phyloP scores from a whole-genome alignment of 2,888 invertebrate species.

The Zaprionus bogoriensis region DNA sequence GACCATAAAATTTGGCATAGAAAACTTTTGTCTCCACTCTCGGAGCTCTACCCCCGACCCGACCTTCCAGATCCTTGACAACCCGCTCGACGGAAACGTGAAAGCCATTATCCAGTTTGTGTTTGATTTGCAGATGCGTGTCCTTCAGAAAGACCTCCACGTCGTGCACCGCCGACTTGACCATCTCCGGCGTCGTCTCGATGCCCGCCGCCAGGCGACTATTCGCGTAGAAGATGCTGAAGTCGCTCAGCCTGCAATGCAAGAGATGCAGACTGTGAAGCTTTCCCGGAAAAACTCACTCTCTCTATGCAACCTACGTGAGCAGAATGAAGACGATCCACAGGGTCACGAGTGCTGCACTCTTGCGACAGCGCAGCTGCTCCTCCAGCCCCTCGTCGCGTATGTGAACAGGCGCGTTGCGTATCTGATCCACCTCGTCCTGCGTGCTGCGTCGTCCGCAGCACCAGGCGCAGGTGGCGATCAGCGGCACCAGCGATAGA shows the following conservation, averaged over 20 bases:
- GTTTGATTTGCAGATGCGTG: conserved; percentile 86
- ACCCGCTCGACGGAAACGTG: conserved; percentile 86
- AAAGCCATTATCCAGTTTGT: conserved; percentile 84
- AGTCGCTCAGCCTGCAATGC: conserved; percentile 84
- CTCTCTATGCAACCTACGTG: conserved; percentile 65
- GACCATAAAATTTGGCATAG: conserved; percentile 46
- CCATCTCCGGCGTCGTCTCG: conserved; percentile 84
- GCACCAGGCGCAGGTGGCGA: conserved; percentile 85
- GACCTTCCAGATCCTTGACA: conserved; percentile 87
- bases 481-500: conserved; percentile 87
- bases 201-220: conserved; percentile 85
- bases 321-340: conserved; percentile 81
- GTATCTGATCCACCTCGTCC: conserved; percentile 81
- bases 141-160: conserved; percentile 86
- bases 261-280: too few relatives aligned
- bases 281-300: conserved; percentile 28
- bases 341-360: conserved; percentile 78
- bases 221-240: conserved; percentile 86
- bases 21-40: conserved; percentile 35
- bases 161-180: conserved; percentile 85
- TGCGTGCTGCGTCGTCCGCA: conserved; percentile 82
- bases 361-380: conserved; percentile 79
- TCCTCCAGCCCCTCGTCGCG: conserved; percentile 80
- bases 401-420: conserved; percentile 78
- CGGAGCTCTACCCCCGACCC: conserved; percentile 63